These are phyloP conservation scores for Tursiops truncatus DNA, from an alignment of 2,113 vertebrate species.

Conservation along the genomic window DNA sequence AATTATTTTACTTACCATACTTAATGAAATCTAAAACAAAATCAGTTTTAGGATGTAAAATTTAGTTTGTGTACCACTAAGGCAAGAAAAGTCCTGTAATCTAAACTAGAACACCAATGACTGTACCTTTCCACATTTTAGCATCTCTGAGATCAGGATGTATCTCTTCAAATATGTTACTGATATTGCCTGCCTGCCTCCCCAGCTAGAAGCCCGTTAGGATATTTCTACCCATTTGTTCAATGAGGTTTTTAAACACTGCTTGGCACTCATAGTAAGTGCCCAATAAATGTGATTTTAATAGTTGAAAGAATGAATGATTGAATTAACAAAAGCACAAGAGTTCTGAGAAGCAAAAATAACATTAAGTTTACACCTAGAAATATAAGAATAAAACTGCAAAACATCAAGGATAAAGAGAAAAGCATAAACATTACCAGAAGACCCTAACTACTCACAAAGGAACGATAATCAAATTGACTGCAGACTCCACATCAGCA, in stretches of 20 bases:
- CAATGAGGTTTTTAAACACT: not conserved
- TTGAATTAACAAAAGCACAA: not conserved
- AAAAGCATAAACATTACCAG: not conserved
- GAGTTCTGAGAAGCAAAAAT: not conserved
- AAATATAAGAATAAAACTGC: not conserved
- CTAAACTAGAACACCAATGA: not conserved
- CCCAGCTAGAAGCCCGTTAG: not conserved
- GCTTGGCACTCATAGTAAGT: not conserved
- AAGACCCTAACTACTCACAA: not conserved
- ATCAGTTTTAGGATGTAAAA: not conserved
- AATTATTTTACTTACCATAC: not conserved
- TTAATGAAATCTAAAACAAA: slow-evolving; percentile 22
- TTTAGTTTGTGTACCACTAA: not conserved
- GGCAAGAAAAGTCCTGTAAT: not conserved
- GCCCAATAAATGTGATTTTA: not conserved
- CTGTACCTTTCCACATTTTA: not conserved
- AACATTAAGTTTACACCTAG: not conserved
- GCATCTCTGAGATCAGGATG: slow-evolving; percentile 27
- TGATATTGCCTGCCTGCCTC: not conserved
- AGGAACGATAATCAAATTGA: not conserved
- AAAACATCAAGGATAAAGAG: not conserved
- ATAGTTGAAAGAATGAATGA: not conserved
- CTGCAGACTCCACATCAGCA: not conserved
- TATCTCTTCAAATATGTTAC: not conserved
- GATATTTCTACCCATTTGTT: slow-evolving; percentile 29